A percentile compares a stretch with the other conserved stretches of the same genome.
These are phyloP conservation scores for Prionace glauca DNA, from an alignment of 2,797 vertebrate genomes.

Conservation along the genomic window DNA sequence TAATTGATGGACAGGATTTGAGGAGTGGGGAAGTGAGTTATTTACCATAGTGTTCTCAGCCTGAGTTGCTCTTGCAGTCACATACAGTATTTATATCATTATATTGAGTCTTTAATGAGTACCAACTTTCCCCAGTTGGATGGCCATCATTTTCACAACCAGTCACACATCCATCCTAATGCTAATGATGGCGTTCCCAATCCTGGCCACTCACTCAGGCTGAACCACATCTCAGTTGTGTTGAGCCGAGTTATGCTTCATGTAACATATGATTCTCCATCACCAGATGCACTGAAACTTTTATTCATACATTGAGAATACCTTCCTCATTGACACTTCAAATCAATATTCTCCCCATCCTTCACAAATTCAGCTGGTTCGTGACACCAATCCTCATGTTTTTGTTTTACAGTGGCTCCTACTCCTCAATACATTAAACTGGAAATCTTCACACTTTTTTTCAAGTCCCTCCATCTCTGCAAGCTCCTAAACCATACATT, in stretches of 20 bases:
- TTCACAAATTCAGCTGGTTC: no score
- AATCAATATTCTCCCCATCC: background rate
- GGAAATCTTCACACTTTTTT: background rate
- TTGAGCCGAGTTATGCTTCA: background rate
- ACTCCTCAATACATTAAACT: background rate
- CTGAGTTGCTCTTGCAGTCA: no score
- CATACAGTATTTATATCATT: no score
- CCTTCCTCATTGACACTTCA: background rate
- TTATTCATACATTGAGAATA: background rate
- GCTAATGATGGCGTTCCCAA: background rate
- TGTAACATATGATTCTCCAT: background rate
- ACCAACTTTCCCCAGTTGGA: no score
- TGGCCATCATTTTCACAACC: no score
- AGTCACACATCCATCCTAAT: background rate
- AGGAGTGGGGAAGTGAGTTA: no score
- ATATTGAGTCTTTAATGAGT: no score
- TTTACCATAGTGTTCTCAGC: no score
- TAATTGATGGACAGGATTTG: no score
- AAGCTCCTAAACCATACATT: background rate
- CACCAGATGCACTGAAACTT: background rate
- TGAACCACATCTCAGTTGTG: background rate
- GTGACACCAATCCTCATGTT: background rate
- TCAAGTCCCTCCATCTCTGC: background rate
- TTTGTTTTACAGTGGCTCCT: background rate
- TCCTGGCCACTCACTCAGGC: background rate